A percentile compares a stretch with the other conserved stretches of the same genome.
phyloP scores from a whole-genome alignment of 2,797 vertebrate species.

The Distichodus sexfasciatus region DNA sequence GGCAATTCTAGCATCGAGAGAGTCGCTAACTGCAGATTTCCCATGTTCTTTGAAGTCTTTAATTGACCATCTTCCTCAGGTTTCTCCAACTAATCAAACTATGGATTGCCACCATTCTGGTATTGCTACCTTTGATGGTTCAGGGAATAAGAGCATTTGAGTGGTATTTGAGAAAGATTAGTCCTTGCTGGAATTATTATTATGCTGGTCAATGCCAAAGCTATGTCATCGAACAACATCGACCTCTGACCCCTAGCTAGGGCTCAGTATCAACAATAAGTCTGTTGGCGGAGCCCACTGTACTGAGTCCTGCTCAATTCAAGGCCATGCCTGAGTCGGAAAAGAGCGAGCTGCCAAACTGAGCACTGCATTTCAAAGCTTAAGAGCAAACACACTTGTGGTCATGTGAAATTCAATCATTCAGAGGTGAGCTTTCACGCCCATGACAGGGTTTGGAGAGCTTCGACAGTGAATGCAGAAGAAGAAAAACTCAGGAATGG shows the following conservation, averaged over 20 bases:
- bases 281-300: constrained; percentile 6
- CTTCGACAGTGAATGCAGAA: neutral
- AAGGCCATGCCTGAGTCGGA: constrained; percentile 15
- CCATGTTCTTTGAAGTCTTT: too few species aligned
- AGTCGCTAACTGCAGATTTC: too few species aligned
- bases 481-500: neutral
- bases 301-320: constrained; percentile 17
- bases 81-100: too few species aligned
- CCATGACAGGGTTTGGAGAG: neutral
- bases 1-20: too few species aligned
- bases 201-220: constrained; percentile 36
- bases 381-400: neutral
- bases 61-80: neutral
- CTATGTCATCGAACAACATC: constrained; percentile 29
- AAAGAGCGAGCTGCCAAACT: neutral
- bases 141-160: constrained; percentile 25
- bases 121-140: neutral
- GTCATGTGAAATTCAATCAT: constrained; percentile 2
- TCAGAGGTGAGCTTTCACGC: neutral
- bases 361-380: constrained; percentile 1
- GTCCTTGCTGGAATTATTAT: constrained; percentile 25
- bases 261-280: constrained; percentile 24
- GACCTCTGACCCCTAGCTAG: constrained; percentile 24
- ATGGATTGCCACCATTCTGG: neutral
- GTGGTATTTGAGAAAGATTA: constrained; percentile 32